These are phyloP conservation scores for Gambusia holbrooki DNA, from an alignment of 2,113 vertebrate species.

Conservation along the genomic window DNA sequence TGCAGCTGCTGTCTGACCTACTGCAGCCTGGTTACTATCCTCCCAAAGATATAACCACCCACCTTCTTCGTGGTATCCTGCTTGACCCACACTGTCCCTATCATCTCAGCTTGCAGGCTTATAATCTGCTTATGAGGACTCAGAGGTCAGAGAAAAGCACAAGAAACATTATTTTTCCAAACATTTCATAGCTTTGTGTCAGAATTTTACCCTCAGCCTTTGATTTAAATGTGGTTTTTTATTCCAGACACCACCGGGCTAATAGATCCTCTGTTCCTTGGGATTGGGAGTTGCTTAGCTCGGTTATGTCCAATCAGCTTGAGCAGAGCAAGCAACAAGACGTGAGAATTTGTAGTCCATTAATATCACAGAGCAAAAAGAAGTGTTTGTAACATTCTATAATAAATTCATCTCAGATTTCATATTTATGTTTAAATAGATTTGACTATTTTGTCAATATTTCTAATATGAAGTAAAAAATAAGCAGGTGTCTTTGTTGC, in stretches of 20 bases:
- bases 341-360: not conserved
- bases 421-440: not conserved
- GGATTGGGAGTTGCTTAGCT: constrained; percentile 89
- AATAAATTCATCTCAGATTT: not conserved
- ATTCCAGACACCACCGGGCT: constrained; percentile 87
- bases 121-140: constrained; percentile 89
- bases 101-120: constrained; percentile 84
- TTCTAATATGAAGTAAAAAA: not conserved
- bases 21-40: constrained; percentile 84
- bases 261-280: constrained; percentile 82
- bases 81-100: constrained; percentile 73
- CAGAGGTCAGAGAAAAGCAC: constrained; percentile 83
- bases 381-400: not conserved
- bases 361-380: not conserved
- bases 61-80: constrained; percentile 86
- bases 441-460: not conserved
- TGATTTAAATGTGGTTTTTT: constrained; percentile 15
- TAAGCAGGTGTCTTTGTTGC: not conserved
- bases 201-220: not conserved
- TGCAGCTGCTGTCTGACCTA: constrained; percentile 90
- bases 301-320: constrained; percentile 87
- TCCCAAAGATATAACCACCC: constrained; percentile 81
- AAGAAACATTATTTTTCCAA: not conserved
- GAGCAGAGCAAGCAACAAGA: not conserved
- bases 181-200: not conserved